Evolutionary conservation across 2,888 invertebrate genomes (phyloP), one percentile per base, ranked within the genome.

Genomic region (Psylliodes chrysocephalus): DNA sequence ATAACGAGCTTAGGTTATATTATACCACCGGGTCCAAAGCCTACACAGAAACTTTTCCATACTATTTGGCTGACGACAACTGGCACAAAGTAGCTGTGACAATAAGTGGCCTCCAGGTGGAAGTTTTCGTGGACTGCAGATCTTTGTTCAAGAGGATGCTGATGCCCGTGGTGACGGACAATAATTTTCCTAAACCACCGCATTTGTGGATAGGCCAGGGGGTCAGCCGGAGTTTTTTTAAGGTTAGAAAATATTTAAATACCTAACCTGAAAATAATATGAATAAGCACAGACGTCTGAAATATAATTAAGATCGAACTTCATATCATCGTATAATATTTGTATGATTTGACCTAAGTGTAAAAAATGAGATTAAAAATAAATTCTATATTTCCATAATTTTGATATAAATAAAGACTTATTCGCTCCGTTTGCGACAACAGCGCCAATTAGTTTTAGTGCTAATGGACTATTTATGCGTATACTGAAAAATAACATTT

Each of bases 31-130:
- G 86, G 78, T 86, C 87, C 62, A 82, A 83, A 74, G 87, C 90
- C 75, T 89, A 90, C 80, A 90, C 92, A 76, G 95, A 95, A 86
- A 90, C 92, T 80, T 95, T 95, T 86, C 92, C 92, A 75, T 93
- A 91, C 85, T 89, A 91, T 77, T 86, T 95, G 81, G 94, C 93
- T 73, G 95, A 95, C 85, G 91, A 91, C 82, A 87, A 88, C 78
- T 95, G 95, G 95, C 95, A 95, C 85, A 90, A 89, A 75, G 86
- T 95, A 79, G 93, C 94, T 77, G 85, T 95, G 75, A 90, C 91
- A 77, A 89, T 95, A 79, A 93, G 92, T 79, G 93, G 92, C 75
- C 90, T 90, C 78, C 90, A 91, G 84, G 91, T 92, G 80, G 91
- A 92, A 84, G 86, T 95, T 79, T 87, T 91, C 75, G 90, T 95